Percentiles rank a stretch among this genome's conserved stretches.
Conservation (phyloP, 1,140 invertebrate genomes). For the Microplitis demolitor region DNA sequence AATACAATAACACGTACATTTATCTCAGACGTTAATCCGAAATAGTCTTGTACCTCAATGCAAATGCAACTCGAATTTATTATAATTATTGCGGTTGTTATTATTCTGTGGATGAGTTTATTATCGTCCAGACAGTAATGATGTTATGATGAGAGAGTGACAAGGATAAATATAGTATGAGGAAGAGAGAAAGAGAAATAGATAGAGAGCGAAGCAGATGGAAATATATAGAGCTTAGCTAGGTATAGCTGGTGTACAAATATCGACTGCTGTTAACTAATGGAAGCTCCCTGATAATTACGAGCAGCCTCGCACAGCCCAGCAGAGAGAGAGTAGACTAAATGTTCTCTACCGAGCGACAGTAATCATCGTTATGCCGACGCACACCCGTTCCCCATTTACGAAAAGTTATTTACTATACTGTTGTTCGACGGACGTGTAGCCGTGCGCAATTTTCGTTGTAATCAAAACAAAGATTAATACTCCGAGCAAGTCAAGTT, state of each 20-base stretch:
- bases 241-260: slow-evolving; percentile 33
- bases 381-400: background rate
- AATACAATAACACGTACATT: no score
- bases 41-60: no score
- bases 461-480: slow-evolving; percentile 13
- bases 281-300: slow-evolving; percentile 62
- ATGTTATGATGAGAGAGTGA: slow-evolving; percentile 60
- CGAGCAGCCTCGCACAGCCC: slow-evolving; percentile 35
- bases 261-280: slow-evolving; percentile 61
- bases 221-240: background rate
- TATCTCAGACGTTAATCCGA: no score
- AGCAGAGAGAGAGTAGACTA: slow-evolving; percentile 43
- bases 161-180: background rate
- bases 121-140: slow-evolving; percentile 52
- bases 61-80: background rate
- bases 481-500: background rate
- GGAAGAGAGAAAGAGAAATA: background rate
- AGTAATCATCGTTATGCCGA: slow-evolving; percentile 57
- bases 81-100: slow-evolving; percentile 2
- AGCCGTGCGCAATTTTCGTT: background rate
- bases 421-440: slow-evolving; percentile 15
- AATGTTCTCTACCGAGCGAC: slow-evolving; percentile 52
- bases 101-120: slow-evolving; percentile 31
- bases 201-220: background rate
- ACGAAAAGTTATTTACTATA: slow-evolving; percentile 22